Percentiles rank a stretch among this genome's conserved stretches.
Evolutionary conservation across 2,797 vertebrate species (phyloP).

Genomic region (Labroides dimidiatus): DNA sequence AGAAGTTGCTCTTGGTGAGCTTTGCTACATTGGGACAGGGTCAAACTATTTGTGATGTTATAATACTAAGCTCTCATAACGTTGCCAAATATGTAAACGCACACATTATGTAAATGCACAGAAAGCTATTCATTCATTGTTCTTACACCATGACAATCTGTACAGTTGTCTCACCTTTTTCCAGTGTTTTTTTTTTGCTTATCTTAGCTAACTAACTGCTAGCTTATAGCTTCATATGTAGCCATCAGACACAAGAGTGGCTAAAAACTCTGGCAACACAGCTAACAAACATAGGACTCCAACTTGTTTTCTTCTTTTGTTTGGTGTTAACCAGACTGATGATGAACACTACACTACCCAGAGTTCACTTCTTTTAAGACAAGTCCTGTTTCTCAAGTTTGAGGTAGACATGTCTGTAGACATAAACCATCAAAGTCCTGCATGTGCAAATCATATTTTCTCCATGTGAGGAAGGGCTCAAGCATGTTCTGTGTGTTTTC

Average conservation of each 20-base stretch:
- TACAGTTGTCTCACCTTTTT: neutral
- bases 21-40: no score
- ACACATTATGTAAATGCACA: no score
- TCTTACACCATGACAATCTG: no score
- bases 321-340: no score
- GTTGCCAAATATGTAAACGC: no score
- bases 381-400: constrained; percentile 13
- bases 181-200: constrained; percentile 3
- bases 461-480: constrained; percentile 12
- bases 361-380: constrained; percentile 11
- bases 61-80: no score
- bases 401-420: constrained; percentile 12
- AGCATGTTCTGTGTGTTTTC: constrained; percentile 18
- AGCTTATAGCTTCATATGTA: neutral
- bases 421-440: neutral
- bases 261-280: neutral
- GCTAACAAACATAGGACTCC: neutral
- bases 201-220: neutral
- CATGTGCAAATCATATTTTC: neutral
- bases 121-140: no score
- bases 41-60: no score
- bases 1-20: no score
- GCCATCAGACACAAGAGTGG: neutral
- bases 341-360: neutral
- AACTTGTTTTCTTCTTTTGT: no score